These are phyloP conservation scores for Acanthaster planci DNA, from an alignment of 35 echinoderm and acorn worm genomes.

Conservation along the genomic window DNA sequence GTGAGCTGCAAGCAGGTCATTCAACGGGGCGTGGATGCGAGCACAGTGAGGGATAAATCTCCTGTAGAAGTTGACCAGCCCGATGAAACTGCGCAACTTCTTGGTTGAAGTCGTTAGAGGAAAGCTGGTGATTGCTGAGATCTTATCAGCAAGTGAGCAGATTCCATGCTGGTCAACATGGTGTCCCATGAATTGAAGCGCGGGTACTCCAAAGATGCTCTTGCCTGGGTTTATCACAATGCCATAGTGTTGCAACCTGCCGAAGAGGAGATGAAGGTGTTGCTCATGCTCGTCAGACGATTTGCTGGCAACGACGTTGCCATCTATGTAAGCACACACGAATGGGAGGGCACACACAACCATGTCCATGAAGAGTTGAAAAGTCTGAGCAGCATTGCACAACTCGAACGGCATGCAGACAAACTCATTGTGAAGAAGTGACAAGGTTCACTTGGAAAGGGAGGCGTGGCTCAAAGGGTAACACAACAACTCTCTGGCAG, in stretches of 20 bases:
- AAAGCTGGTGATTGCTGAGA: constrained; percentile 43
- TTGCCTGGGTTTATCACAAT: constrained; percentile 45
- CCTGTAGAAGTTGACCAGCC: constrained; percentile 62
- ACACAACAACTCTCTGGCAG: no score
- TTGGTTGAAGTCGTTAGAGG: constrained; percentile 35
- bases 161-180: constrained; percentile 31
- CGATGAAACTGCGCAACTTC: constrained; percentile 44
- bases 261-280: constrained; percentile 35
- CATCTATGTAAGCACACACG: constrained; percentile 56
- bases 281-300: constrained; percentile 16
- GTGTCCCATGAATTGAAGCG: constrained; percentile 55
- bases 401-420: constrained; percentile 41
- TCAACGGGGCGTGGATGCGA: constrained; percentile 38
- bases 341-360: constrained; percentile 43
- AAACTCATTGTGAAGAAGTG: not conserved
- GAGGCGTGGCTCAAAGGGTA: no score
- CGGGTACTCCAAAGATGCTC: constrained; percentile 30
- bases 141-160: constrained; percentile 16
- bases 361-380: constrained; percentile 68
- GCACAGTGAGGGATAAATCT: constrained; percentile 35
- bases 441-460: no score
- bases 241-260: constrained; percentile 8
- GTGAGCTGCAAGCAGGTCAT: constrained; percentile 21
- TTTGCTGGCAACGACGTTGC: constrained; percentile 30
- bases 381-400: constrained; percentile 56